Conservation (phyloP, 2,888 invertebrate genomes). For the Andrena flavipes region DNA sequence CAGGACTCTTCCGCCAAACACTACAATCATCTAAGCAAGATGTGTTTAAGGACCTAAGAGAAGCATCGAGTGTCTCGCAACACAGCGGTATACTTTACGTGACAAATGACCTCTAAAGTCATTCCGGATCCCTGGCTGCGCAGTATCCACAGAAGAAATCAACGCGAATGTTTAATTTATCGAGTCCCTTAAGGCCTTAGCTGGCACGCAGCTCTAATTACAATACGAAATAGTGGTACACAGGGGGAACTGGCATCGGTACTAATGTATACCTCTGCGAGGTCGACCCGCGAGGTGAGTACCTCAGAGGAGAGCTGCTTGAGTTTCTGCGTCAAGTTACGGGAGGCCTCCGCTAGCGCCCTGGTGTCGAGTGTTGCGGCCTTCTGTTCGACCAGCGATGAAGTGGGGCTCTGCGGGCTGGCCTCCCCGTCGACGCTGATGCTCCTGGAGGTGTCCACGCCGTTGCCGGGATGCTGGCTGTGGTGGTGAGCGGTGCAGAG, state of each 20-base stretch:
- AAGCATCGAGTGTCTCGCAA: not conserved
- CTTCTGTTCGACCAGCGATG: constrained; percentile 82
- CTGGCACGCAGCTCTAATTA: constrained; percentile 12
- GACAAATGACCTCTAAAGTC: no score
- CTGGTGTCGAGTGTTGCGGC: constrained; percentile 88
- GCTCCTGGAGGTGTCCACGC: constrained; percentile 55
- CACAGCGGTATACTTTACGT: not conserved
- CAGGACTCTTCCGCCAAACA: not conserved
- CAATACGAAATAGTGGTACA: constrained; percentile 53
- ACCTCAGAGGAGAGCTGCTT: constrained; percentile 96
- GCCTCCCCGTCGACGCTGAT: constrained; percentile 48
- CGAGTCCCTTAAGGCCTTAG: constrained; percentile 49
- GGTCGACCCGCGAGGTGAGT: constrained; percentile 87
- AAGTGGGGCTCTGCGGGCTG: constrained; percentile 70
- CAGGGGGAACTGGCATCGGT: constrained; percentile 78
- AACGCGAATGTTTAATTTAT: no score
- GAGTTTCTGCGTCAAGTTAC: constrained; percentile 95
- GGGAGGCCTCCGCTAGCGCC: constrained; percentile 94
- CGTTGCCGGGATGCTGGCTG: constrained; percentile 72
- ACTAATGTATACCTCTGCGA: constrained; percentile 82
- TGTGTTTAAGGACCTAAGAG: constrained; percentile 33
- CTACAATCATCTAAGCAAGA: not conserved
- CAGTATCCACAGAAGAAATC: no score
- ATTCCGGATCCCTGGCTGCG: no score
- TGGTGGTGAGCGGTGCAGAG: constrained; percentile 77